Percentiles rank a stretch among this genome's conserved stretches.
These are phyloP conservation scores for Rhimphoctona megacephalus DNA, from an alignment of 2,888 invertebrate genomes.

Conservation along the genomic window DNA sequence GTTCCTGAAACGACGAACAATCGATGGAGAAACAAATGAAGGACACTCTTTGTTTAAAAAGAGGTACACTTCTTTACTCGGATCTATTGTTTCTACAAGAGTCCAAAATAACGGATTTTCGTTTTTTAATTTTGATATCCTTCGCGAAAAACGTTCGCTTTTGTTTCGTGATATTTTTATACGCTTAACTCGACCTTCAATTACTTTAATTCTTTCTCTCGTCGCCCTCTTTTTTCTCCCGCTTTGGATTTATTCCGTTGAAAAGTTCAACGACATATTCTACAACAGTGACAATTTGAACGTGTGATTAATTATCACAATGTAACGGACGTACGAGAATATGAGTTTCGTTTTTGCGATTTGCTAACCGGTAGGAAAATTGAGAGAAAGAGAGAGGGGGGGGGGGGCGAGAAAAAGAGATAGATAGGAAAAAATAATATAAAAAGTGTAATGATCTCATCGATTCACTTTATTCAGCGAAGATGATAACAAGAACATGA, in stretches of 20 bases:
- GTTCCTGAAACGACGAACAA: neutral
- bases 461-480: neutral
- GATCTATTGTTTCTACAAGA: constrained; percentile 21
- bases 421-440: neutral
- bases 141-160: neutral
- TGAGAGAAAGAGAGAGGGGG: neutral
- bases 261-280: neutral
- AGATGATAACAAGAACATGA: neutral
- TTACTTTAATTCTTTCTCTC: neutral
- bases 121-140: constrained; percentile 7
- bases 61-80: constrained; percentile 7
- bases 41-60: constrained; percentile 7
- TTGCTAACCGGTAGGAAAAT: neutral
- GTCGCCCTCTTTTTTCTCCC: neutral
- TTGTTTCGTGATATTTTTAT: constrained; percentile 14
- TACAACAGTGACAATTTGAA: neutral
- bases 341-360: neutral
- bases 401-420: neutral
- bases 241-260: neutral
- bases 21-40: constrained; percentile 26
- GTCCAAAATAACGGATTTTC: constrained; percentile 14
- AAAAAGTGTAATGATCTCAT: neutral
- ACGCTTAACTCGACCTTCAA: neutral
- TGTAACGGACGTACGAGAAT: neutral
- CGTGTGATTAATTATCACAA: neutral